Conservation (phyloP, 2,113 vertebrate genomes). For the Triplophysa siluroides region DNA sequence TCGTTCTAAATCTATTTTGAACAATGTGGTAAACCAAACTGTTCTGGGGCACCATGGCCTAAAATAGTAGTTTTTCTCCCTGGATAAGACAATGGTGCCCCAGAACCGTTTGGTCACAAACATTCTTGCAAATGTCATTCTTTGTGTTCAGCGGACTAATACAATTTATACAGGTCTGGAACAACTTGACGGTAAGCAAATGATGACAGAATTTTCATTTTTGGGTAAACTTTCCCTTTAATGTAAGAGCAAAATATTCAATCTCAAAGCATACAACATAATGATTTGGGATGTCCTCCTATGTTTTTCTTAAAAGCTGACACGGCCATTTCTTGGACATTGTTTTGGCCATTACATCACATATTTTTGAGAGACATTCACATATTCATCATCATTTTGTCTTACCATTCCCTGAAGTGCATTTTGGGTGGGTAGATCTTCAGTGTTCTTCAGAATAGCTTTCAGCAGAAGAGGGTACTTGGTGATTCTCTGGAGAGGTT, state of each 20-base stretch:
- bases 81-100: too few species aligned
- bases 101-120: too few species aligned
- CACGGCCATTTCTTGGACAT: not conserved
- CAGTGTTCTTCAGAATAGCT: conserved; percentile 69
- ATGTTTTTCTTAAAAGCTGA: not conserved
- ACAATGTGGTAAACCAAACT: too few species aligned
- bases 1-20: too few species aligned
- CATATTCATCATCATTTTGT: not conserved
- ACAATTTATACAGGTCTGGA: too few species aligned
- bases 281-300: not conserved
- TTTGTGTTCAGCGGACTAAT: too few species aligned
- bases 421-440: conserved; percentile 60
- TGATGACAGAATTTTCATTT: too few species aligned
- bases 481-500: conserved; percentile 78
- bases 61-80: too few species aligned
- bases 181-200: too few species aligned
- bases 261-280: not conserved
- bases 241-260: not conserved
- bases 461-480: conserved; percentile 78
- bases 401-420: conserved; percentile 72
- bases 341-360: not conserved
- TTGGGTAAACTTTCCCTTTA: too few species aligned
- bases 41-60: too few species aligned
- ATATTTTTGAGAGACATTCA: not conserved
- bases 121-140: too few species aligned